A percentile compares a stretch with the other conserved stretches of the same genome.
phyloP scores from a whole-genome alignment of 2,113 vertebrate genomes.

The Tylochromis polylepis region DNA sequence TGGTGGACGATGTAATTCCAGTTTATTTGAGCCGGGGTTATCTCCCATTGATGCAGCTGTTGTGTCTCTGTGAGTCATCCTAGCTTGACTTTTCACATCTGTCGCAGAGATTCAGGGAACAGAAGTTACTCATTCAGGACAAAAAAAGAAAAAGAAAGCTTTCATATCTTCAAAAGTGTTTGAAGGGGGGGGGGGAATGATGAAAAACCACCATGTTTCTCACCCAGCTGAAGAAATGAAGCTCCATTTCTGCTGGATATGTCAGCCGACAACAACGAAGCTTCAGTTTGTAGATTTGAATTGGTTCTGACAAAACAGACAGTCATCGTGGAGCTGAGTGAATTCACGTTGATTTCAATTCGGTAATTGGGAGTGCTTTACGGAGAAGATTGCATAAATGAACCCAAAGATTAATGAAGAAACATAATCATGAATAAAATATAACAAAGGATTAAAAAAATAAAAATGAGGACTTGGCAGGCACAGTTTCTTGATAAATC shows the following conservation, averaged over 20 bases:
- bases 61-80: neutral
- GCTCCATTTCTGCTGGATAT: neutral
- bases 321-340: neutral
- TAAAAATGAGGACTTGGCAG: neutral
- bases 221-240: neutral
- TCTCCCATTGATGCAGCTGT: neutral
- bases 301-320: accelerated
- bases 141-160: too few species aligned
- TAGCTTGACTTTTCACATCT: neutral
- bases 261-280: neutral
- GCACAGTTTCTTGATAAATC: neutral
- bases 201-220: accelerated
- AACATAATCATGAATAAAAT: neutral
- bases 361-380: neutral
- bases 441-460: neutral
- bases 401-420: neutral
- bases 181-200: neutral
- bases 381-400: neutral
- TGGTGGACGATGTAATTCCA: accelerated
- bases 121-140: neutral
- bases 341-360: neutral
- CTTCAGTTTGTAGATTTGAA: neutral
- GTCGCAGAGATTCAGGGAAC: neutral
- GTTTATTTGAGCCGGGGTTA: neutral
- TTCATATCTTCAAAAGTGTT: neutral